Evolutionary conservation across 2,888 invertebrate species (phyloP), one percentile per base, ranked within the genome.

Genomic region (Cactoblastis cactorum): DNA sequence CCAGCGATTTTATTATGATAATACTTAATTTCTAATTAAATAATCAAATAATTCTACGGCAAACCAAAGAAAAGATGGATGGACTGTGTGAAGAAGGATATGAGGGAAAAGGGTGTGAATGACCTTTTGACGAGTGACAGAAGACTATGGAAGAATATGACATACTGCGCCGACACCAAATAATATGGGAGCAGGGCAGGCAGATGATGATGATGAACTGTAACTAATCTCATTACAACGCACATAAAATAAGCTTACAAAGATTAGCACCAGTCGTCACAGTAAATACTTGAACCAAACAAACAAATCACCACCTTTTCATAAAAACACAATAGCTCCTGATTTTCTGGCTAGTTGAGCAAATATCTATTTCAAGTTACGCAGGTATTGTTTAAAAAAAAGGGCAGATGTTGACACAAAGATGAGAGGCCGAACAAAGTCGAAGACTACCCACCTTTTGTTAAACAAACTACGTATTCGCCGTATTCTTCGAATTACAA

Each of bases 301-400:
- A 78, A 80, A 78, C 65, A 61, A 64, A 74, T 83, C 77, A 71
- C 77, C 77, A 76, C 75, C 73, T 70, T 72, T 67, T 56, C 58
- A 41, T 54, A 59, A 50, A 72, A 73, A 71, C 65, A 87, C 82
- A 85, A 87, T 76, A 62, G 69, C 77, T 77, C 57, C 77, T 74
- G 87, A 88, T 88, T 89, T 88, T 88, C 83, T 86, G 86, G 88
- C 78, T 85, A 87, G 80, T 85, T 83, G 81, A 76, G 82, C 88
- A 86, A 86, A 86, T 83, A 87, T 81, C 76, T 75, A 78, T 83
- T 85, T 82, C 78, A 82, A 78, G 68, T 71, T 72, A 64, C 57
- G 61, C 77, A 77, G 75, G 76, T 74, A 72, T 71, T 71, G 68
- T 61, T 57, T 67, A 61, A 64, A 82, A 84, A 83, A 87, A 87